Conservation (phyloP, 2,888 invertebrate species). For the Mamestra brassicae region DNA sequence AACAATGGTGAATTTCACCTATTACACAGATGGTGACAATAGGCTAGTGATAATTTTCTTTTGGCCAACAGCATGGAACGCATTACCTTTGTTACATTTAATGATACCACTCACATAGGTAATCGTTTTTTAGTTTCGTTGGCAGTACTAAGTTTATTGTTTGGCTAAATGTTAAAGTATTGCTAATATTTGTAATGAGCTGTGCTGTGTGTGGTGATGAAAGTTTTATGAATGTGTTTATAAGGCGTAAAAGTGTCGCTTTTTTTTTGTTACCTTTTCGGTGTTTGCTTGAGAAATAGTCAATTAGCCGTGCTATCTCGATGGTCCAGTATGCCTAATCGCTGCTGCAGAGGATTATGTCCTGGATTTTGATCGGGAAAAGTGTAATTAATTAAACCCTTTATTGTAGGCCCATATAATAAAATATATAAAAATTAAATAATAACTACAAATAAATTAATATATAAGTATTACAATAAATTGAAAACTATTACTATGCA, state of each 20-base stretch:
- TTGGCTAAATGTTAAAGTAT: slow-evolving; percentile 42
- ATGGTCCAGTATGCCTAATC: background rate
- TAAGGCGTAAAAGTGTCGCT: background rate
- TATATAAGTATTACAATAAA: too few relatives aligned
- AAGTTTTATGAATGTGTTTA: slow-evolving; percentile 35
- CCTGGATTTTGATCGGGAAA: background rate
- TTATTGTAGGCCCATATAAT: too few relatives aligned
- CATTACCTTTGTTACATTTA: slow-evolving; percentile 61
- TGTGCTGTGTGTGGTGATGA: slow-evolving; percentile 24
- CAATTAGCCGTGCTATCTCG: background rate
- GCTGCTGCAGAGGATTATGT: too few relatives aligned
- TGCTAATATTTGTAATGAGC: slow-evolving; percentile 53
- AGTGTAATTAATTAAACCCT: too few relatives aligned
- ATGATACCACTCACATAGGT: slow-evolving; percentile 59
- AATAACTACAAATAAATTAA: too few relatives aligned
- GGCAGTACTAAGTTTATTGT: slow-evolving; percentile 47
- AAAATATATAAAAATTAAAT: too few relatives aligned
- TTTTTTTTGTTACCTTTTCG: background rate
- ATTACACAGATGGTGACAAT: slow-evolving; percentile 73
- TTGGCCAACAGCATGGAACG: slow-evolving; percentile 61
- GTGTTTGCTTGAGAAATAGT: background rate
- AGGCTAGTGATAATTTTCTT: slow-evolving; percentile 70
- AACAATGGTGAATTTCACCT: slow-evolving; percentile 77
- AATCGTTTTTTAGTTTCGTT: slow-evolving; percentile 61
- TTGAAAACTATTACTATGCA: too few relatives aligned